Conservation (phyloP, 2,888 invertebrate genomes). For the Vesta saturnalis region DNA sequence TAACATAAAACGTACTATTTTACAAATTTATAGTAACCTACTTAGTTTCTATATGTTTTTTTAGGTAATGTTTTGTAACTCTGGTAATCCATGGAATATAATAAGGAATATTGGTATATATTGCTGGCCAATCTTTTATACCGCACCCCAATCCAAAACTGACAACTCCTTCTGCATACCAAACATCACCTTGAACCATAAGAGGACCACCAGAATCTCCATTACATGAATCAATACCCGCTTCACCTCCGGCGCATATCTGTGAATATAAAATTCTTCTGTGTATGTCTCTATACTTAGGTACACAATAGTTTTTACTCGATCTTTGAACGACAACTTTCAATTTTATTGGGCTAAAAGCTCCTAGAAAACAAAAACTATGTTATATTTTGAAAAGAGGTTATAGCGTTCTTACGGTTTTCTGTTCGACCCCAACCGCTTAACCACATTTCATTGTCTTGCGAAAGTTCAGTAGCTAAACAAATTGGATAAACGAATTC, state of each 20-base stretch:
- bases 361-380: constrained; percentile 44
- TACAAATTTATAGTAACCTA: neutral
- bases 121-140: constrained; percentile 73
- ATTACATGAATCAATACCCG: constrained; percentile 75
- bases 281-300: constrained; percentile 64
- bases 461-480: constrained; percentile 38
- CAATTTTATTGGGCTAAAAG: constrained; percentile 64
- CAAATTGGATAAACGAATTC: constrained; percentile 59
- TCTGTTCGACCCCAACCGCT: constrained; percentile 68
- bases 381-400: neutral
- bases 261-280: constrained; percentile 67
- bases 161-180: constrained; percentile 73
- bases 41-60: constrained; percentile 9
- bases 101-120: constrained; percentile 71
- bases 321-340: constrained; percentile 71
- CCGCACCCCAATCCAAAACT: constrained; percentile 78
- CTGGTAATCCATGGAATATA: constrained; percentile 71
- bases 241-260: constrained; percentile 79
- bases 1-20: too few species aligned
- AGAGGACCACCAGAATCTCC: constrained; percentile 85
- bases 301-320: constrained; percentile 65
- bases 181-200: constrained; percentile 67
- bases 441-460: constrained; percentile 49
- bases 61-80: constrained; percentile 16
- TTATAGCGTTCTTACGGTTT: constrained; percentile 44